Conservation (phyloP, 2,113 vertebrate species). For the Centropus unirufus region DNA sequence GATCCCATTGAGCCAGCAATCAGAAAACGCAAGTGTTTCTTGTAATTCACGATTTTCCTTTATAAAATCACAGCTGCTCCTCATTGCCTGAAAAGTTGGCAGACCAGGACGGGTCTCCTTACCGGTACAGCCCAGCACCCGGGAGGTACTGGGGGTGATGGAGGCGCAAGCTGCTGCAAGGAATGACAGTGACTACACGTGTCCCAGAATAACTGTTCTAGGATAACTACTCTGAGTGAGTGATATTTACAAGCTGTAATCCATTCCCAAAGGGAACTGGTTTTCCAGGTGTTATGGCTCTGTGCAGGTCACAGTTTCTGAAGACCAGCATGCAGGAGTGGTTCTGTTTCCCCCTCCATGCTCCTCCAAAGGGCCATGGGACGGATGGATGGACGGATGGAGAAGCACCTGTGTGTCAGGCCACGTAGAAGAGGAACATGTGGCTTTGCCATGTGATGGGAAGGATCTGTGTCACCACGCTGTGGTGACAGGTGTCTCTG, state of each 20-base stretch:
- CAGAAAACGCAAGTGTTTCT: not conserved
- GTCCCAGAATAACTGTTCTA: not conserved
- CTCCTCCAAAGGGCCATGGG: fast-evolving
- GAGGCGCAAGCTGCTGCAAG: not conserved
- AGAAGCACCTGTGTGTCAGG: not conserved
- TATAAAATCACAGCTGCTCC: not conserved
- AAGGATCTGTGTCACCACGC: not conserved
- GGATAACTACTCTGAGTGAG: not conserved
- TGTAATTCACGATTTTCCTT: not conserved
- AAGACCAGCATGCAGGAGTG: fast-evolving
- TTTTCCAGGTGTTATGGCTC: not conserved
- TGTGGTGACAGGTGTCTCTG: not conserved
- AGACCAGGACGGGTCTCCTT: not conserved
- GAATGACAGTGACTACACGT: not conserved
- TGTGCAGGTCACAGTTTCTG: not conserved
- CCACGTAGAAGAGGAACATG: not conserved
- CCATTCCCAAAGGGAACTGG: not conserved
- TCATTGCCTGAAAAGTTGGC: not conserved
- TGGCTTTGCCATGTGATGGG: fast-evolving
- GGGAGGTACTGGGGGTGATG: not conserved
- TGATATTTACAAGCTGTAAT: not conserved
- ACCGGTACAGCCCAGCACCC: not conserved
- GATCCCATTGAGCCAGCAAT: not conserved
- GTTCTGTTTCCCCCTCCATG: not conserved
- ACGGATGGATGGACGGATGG: not conserved